Percentiles rank a stretch among this genome's conserved stretches.
Evolutionary conservation across 2,888 invertebrate genomes (phyloP).

Genomic region (Clanis bilineata): DNA sequence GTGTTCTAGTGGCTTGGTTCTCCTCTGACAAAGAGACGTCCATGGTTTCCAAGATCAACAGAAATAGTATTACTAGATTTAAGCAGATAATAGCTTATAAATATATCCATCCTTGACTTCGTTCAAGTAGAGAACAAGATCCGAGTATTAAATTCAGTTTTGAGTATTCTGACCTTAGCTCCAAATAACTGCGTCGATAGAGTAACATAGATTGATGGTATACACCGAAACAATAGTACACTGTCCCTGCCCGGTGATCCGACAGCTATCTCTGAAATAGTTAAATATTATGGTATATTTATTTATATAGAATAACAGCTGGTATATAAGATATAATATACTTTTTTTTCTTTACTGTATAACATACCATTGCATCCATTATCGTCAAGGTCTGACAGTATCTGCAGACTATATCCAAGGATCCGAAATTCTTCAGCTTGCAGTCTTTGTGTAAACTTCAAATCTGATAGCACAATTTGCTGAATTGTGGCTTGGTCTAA

Average conservation of each 20-base stretch:
- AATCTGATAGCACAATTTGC: slow-evolving; percentile 31
- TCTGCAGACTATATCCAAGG: slow-evolving; percentile 57
- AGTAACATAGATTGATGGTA: slow-evolving; percentile 45
- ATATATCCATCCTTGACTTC: too few species aligned
- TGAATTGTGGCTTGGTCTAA: slow-evolving; percentile 19
- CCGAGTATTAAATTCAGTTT: too few species aligned
- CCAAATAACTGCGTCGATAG: slow-evolving; percentile 35
- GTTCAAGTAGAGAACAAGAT: too few species aligned
- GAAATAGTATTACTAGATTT: too few species aligned
- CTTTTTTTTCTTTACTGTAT: too few species aligned
- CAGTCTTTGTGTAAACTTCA: slow-evolving; percentile 46
- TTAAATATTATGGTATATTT: neutral
- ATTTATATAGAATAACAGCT: too few species aligned
- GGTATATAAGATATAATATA: too few species aligned
- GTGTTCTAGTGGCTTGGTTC: too few species aligned
- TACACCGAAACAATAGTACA: slow-evolving; percentile 46
- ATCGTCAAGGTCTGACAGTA: slow-evolving; percentile 45
- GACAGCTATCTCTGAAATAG: slow-evolving; percentile 51
- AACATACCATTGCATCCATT: slow-evolving; percentile 55
- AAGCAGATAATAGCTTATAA: too few species aligned
- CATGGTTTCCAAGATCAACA: too few species aligned
- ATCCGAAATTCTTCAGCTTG: slow-evolving; percentile 25
- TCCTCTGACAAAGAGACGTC: too few species aligned
- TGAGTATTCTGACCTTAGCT: slow-evolving; percentile 34
- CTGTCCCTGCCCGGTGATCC: slow-evolving; percentile 46